phyloP scores from a whole-genome alignment of 1,140 invertebrate genomes.

The Eupeodes corollae region DNA sequence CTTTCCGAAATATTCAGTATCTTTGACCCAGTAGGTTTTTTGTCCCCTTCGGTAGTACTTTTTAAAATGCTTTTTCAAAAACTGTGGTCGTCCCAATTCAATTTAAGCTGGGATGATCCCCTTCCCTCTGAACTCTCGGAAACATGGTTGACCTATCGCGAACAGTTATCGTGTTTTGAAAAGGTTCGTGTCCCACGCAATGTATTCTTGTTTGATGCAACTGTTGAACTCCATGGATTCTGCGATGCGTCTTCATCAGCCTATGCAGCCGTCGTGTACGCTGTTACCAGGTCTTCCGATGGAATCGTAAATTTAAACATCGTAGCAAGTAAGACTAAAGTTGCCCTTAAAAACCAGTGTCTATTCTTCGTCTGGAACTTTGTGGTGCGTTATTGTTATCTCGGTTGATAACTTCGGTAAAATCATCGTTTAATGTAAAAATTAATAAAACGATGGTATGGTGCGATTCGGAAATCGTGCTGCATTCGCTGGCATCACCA shows the following conservation, averaged over 20 bases:
- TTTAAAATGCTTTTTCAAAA: too few species aligned
- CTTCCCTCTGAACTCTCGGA: conserved; percentile 9
- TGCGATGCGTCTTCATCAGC: conserved; percentile 29
- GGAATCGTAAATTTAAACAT: conserved; percentile 6
- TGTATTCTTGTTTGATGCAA: background rate
- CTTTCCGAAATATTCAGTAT: too few species aligned
- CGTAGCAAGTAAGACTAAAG: conserved; percentile 17
- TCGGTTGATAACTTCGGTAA: too few species aligned
- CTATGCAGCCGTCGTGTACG: conserved; percentile 33
- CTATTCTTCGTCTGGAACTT: too few species aligned
- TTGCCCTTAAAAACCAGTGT: too few species aligned
- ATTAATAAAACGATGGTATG: conserved; percentile 2
- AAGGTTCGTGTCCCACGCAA: conserved; percentile 11
- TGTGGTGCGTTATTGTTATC: too few species aligned
- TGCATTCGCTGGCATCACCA: too few species aligned
- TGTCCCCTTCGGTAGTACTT: too few species aligned
- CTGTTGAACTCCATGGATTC: conserved; percentile 24
- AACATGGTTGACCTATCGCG: conserved; percentile 11
- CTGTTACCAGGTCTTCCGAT: conserved; percentile 3
- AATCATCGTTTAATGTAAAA: too few species aligned
- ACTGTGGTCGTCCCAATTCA: too few species aligned
- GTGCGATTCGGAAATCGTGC: too few species aligned
- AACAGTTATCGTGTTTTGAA: conserved; percentile 7
- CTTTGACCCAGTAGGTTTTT: too few species aligned
- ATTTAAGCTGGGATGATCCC: conserved; percentile 24